Evolutionary conservation across 2,113 vertebrate species (phyloP).

Genomic region (Nycticebus coucang): DNA sequence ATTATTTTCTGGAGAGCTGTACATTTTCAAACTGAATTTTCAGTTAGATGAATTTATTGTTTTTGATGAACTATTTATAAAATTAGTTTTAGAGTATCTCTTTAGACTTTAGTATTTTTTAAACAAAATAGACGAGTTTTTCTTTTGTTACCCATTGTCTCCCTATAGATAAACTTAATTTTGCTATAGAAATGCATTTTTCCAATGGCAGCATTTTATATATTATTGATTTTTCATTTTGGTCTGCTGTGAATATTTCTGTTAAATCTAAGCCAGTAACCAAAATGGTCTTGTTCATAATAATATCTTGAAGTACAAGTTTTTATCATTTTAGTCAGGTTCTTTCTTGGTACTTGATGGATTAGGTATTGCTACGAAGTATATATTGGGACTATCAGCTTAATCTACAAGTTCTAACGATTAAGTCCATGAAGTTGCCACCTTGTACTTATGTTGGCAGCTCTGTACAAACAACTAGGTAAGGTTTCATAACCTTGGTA

Average conservation of each 20-base stretch:
- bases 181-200: slow-evolving; percentile 27
- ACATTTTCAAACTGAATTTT: slow-evolving; percentile 42
- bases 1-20: slow-evolving; percentile 44
- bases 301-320: background rate
- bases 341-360: background rate
- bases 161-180: slow-evolving; percentile 39
- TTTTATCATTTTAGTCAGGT: background rate
- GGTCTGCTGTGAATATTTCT: background rate
- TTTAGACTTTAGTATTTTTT: background rate
- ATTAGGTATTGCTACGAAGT: background rate
- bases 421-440: too few relatives aligned
- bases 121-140: slow-evolving; percentile 38
- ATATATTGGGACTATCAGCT: background rate
- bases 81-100: slow-evolving; percentile 27
- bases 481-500: too few relatives aligned
- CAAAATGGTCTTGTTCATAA: background rate
- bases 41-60: slow-evolving; percentile 44
- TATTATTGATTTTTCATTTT: slow-evolving; percentile 51
- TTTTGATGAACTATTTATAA: slow-evolving; percentile 30
- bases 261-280: slow-evolving; percentile 36
- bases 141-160: background rate
- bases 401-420: background rate
- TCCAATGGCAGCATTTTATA: slow-evolving; percentile 32
- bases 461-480: too few relatives aligned
- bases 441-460: too few relatives aligned